Evolutionary conservation across 64 coral and sea anemone species (phyloP), one percentile per base, ranked within the genome.

Genomic region (Actinia tenebrosa): DNA sequence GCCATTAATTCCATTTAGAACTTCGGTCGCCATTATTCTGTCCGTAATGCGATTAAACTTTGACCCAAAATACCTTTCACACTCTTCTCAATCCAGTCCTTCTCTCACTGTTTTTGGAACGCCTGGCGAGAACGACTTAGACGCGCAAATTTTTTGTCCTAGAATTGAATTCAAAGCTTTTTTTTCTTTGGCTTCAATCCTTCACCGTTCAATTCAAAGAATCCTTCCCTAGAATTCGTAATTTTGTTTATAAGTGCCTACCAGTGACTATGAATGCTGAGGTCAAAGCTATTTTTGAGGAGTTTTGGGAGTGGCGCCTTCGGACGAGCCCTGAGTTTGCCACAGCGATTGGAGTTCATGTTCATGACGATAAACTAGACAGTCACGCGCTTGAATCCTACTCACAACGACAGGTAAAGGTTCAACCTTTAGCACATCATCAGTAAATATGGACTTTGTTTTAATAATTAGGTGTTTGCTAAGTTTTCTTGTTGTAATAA

Each of bases 251-350:
- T 50, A 83, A 83, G 22, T 52, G 77, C 45, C 11, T 5, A 20
- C 80, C 17, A 83, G 11, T 56, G 80, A 45, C 26, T 56, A 91
- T 91, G 91, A 47, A 60, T 69, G 64, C 86, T 91, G 95, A 98
- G 81, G 91, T 98, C 17, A 90, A 98, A 43, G 62, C 80, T 58
- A 82, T 98, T 59, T 91, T 98, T 20, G 83, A 79, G 30, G 84
- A 84, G 56, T 98, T 98, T 82, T 98, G 95, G 95, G 91, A 98
- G 60, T 98, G 95, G 95, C 91, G 95, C 6, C 80, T 98, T 71
- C 43, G 37, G 60, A 88, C 89, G 37, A 91, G 89, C 54, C 95
- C 95, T 71, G 95, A 98, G 83, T 98, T 98, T 46, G 95, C 91
- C 0, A 93, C 95, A 19, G 85, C 78, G 89, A 98, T 93, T 86